Evolutionary conservation across 1,140 invertebrate species (phyloP), one percentile per base, ranked within the genome.

Genomic region (Drosophila ohnishii): DNA sequence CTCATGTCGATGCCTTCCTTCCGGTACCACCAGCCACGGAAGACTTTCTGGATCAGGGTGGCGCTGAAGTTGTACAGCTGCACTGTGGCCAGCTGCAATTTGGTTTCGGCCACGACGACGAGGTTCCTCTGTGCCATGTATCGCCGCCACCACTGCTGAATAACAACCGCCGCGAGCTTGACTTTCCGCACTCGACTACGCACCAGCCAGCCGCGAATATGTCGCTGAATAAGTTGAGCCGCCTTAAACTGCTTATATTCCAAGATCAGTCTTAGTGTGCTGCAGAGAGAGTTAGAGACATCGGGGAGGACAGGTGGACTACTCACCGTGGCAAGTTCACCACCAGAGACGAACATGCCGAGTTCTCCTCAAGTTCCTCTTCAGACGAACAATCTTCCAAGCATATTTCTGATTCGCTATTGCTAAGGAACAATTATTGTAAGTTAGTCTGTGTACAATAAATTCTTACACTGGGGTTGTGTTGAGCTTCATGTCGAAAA

Each of bases 241-340:
- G 88, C 71, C 39, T 74, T 74, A 25, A 90, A 90, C 19, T 83
- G 75, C 6, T 76, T 71, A 28, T 83, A 78, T 4, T 90, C 88
- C 16, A 82, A 55, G 4, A 89, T 6, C 8, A 73, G 9, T 2
- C 60, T 19, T 1, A 71, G 65, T 0, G 3, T 10, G 5, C 65
- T 69, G 25, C 14, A 47, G 2, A 7, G 10, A 19, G 16, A 16
- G 14, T 56, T 42, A 39, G 14, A 5, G 19, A 55, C 22, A 14
- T 10, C 8, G 8, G 8, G 1, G 5, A 6, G 8, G 0, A 5
- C 11, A 19, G 9, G 8, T 11, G 34, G 3, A 28, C 44, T 6
- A 47, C 58, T 37, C 47, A 65, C 63, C 25, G 57, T 2, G 37
- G 42, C 22, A 64, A 16, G 13, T 5, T 19, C 25, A 11, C 9